Evolutionary conservation across 35 echinoderm and acorn worm genomes (phyloP).

Genomic region (Apostichopus japonicus): DNA sequence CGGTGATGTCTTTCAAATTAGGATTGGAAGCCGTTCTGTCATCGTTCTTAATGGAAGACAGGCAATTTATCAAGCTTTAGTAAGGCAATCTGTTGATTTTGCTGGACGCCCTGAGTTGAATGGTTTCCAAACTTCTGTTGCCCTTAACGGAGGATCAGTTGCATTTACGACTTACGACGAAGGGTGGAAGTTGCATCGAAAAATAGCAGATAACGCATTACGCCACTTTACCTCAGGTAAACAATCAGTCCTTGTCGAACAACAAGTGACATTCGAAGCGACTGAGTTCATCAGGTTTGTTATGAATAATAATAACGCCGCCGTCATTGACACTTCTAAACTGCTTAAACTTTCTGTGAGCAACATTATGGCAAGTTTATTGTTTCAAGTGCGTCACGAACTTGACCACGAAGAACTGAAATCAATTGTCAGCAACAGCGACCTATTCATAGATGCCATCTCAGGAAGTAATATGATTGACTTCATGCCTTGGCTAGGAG

Average conservation of each 20-base stretch:
- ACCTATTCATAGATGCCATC: conserved; percentile 59
- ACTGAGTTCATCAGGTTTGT: conserved; percentile 60
- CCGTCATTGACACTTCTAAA: conserved; percentile 38
- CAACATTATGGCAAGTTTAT: conserved; percentile 78
- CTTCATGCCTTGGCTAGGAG: conserved; percentile 80
- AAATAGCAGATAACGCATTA: conserved; percentile 65
- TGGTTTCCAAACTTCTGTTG: conserved; percentile 44
- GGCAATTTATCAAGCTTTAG: no score
- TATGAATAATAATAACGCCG: conserved; percentile 50
- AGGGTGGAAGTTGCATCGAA: conserved; percentile 82
- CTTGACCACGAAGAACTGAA: background rate
- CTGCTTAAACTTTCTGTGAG: conserved; percentile 63
- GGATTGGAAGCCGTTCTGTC: conserved; percentile 59
- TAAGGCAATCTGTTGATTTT: background rate
- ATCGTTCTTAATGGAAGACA: no score
- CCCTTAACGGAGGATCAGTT: conserved; percentile 48
- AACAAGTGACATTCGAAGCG: conserved; percentile 64
- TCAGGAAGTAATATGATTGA: conserved; percentile 71
- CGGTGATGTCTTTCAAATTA: background rate
- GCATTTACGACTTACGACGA: conserved; percentile 74
- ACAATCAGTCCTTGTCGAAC: conserved; percentile 62
- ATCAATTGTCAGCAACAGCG: conserved; percentile 51
- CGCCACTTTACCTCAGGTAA: conserved; percentile 72
- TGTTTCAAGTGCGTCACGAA: conserved; percentile 57
- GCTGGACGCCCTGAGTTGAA: conserved; percentile 77